A percentile compares a stretch with the other conserved stretches of the same genome.
phyloP scores from a whole-genome alignment of 53 echinoderm and acorn worm species.

The Apostichopus leukothele region DNA sequence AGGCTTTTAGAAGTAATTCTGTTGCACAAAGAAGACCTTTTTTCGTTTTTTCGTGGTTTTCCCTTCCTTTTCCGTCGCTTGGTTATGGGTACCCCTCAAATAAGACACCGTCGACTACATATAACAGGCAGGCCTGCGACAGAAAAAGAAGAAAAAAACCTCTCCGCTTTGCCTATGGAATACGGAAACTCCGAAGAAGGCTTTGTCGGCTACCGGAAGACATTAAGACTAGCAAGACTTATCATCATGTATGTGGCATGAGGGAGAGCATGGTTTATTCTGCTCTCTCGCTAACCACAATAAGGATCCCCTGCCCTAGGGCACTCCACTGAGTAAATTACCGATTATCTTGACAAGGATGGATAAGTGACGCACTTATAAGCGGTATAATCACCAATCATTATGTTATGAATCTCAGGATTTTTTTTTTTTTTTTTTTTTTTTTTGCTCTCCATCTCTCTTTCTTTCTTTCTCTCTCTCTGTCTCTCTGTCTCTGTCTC shows the following conservation, averaged over 20 bases:
- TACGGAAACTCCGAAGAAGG: neutral
- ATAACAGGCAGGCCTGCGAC: too few species aligned
- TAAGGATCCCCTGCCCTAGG: conserved; percentile 32
- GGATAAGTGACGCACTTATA: conserved; percentile 35
- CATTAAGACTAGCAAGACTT: conserved; percentile 29
- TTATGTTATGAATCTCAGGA: conserved; percentile 18
- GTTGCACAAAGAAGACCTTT: too few species aligned
- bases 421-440: neutral
- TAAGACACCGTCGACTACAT: too few species aligned
- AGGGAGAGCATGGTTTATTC: neutral
- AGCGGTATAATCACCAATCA: conserved; percentile 45
- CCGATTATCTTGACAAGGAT: conserved; percentile 41
- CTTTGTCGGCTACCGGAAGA: conserved; percentile 31
- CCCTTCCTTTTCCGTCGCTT: too few species aligned
- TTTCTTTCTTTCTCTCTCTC: too few species aligned
- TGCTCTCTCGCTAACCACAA: conserved; percentile 4
- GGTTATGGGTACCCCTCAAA: too few species aligned
- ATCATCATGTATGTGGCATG: neutral
- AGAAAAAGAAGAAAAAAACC: too few species aligned
- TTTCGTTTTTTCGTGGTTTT: too few species aligned
- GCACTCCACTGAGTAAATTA: conserved; percentile 29
- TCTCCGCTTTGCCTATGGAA: too few species aligned
- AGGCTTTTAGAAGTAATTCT: too few species aligned
- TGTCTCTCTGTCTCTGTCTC: neutral
- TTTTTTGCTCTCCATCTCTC: neutral